Conservation (phyloP, 2,113 vertebrate species). For the Baryphthengus martii region DNA sequence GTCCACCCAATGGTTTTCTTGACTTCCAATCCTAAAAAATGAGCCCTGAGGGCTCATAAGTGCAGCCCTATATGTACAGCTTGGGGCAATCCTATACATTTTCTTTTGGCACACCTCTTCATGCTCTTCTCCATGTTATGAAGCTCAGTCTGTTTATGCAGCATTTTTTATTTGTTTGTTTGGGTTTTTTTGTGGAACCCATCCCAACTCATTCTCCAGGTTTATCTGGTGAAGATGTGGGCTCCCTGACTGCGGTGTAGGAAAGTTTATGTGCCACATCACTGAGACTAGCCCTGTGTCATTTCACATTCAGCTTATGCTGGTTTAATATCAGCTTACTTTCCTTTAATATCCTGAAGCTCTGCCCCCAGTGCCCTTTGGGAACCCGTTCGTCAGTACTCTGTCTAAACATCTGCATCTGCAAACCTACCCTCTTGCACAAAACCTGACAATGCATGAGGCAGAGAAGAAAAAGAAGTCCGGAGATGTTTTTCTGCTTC, state of each 20-base stretch:
- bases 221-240: not conserved
- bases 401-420: not conserved
- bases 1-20: fast-evolving
- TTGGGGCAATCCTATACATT: not conserved
- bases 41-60: not conserved
- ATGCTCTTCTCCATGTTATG: fast-evolving
- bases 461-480: not conserved
- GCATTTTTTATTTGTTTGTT: fast-evolving
- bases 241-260: fast-evolving
- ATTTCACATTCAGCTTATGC: not conserved
- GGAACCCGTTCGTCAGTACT: not conserved
- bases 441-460: not conserved
- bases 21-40: not conserved
- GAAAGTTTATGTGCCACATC: not conserved
- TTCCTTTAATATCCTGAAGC: not conserved
- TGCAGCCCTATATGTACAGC: not conserved
- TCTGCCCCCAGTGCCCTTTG: not conserved
- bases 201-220: not conserved
- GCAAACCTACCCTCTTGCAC: not conserved
- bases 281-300: not conserved
- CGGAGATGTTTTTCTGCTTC: not conserved
- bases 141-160: not conserved
- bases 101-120: not conserved
- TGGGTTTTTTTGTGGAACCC: not conserved
- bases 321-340: not conserved